Percentiles rank a stretch among this genome's conserved stretches.
phyloP scores from a whole-genome alignment of 2,888 invertebrate species.

The Hirtodrosophila alboralis region DNA sequence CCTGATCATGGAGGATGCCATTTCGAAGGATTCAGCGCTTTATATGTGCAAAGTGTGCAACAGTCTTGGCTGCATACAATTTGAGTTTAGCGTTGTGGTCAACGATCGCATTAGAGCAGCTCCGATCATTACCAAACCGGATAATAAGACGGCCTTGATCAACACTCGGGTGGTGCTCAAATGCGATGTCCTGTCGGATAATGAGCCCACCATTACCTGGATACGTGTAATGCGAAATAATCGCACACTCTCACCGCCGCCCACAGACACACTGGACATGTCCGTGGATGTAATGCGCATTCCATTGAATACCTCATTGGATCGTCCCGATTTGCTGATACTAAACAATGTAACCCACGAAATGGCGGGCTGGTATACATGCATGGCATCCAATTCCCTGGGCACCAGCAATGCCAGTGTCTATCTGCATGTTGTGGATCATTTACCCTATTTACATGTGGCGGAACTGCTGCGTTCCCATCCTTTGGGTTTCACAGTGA shows the following conservation, averaged over 20 bases:
- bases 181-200: constrained; percentile 93
- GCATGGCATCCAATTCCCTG: constrained; percentile 94
- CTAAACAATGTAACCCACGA: constrained; percentile 93
- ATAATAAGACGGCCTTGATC: constrained; percentile 90
- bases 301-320: constrained; percentile 47
- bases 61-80: constrained; percentile 90
- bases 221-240: constrained; percentile 83
- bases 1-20: constrained; percentile 91
- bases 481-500: constrained; percentile 86
- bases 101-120: constrained; percentile 92
- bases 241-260: constrained; percentile 29
- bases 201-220: constrained; percentile 94
- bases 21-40: constrained; percentile 92
- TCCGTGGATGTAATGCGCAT: constrained; percentile 29
- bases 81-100: constrained; percentile 88
- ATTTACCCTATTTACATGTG: constrained; percentile 62
- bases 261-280: background rate
- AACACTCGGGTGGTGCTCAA: constrained; percentile 90
- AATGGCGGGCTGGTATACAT: constrained; percentile 98
- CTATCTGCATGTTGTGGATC: constrained; percentile 90
- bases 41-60: constrained; percentile 96
- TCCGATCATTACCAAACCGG: constrained; percentile 93
- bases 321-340: constrained; percentile 87
- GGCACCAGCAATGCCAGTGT: constrained; percentile 92
- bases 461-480: constrained; percentile 83